Evolutionary conservation across 2,888 invertebrate species (phyloP).

Genomic region (Thysanoteuthis rhombus): DNA sequence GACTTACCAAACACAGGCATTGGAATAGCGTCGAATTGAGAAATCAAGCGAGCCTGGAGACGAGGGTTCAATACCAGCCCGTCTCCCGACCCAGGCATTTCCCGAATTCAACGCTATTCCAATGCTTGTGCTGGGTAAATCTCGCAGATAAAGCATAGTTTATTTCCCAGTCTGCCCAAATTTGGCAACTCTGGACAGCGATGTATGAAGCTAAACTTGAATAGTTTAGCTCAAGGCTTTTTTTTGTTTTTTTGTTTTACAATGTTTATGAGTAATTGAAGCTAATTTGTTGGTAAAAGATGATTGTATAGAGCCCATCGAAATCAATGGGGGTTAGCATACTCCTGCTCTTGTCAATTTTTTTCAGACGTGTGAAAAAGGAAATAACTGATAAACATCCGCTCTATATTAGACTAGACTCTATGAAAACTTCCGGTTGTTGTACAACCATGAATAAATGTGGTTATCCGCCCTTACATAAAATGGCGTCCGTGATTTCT

Average conservation of each 20-base stretch:
- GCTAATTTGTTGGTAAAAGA: neutral
- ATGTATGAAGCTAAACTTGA: neutral
- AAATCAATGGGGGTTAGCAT: neutral
- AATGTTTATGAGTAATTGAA: neutral
- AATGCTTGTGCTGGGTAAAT: too few relatives aligned
- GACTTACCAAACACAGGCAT: too few relatives aligned
- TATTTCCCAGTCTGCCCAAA: too few relatives aligned
- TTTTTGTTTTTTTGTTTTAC: neutral
- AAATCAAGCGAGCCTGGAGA: too few relatives aligned
- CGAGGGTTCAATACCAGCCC: too few relatives aligned
- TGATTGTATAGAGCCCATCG: neutral
- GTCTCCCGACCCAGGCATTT: too few relatives aligned
- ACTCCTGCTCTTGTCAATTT: neutral
- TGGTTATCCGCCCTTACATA: neutral
- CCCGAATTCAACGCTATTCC: too few relatives aligned
- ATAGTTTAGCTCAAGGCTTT: neutral
- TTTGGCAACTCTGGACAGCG: too few relatives aligned
- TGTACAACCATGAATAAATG: slow-evolving; percentile 12
- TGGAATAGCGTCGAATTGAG: too few relatives aligned
- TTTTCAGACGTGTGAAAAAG: neutral
- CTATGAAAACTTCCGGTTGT: neutral
- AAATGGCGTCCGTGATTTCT: neutral
- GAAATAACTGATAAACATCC: neutral
- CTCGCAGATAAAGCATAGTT: too few relatives aligned
- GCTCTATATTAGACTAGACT: neutral